Conservation (phyloP, 2,888 invertebrate genomes). For the Trachelus stipa region DNA sequence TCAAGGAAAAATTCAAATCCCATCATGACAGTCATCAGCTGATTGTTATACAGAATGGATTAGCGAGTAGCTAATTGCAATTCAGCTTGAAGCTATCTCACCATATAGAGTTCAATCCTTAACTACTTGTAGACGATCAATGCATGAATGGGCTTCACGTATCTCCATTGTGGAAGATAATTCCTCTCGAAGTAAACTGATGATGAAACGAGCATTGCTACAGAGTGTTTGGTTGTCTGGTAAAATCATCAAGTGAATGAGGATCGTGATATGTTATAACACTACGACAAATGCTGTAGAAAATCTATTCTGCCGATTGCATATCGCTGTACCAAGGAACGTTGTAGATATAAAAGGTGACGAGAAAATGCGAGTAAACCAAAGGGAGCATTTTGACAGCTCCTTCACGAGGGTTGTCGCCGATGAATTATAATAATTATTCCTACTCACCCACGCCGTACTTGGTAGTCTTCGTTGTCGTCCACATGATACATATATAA, state of each 20-base stretch:
- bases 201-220: neutral
- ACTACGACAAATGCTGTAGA: neutral
- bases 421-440: conserved; percentile 14
- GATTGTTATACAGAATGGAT: neutral
- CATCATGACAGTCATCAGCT: neutral
- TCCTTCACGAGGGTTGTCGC: conserved; percentile 30
- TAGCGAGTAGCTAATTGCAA: conserved; percentile 30
- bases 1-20: neutral
- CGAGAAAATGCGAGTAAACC: neutral
- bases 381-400: conserved; percentile 39
- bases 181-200: neutral
- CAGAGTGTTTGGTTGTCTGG: conserved; percentile 12
- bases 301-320: neutral
- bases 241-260: conserved; percentile 18
- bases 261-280: neutral
- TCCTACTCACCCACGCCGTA: conserved; percentile 78
- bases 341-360: neutral
- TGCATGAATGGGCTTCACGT: conserved; percentile 60
- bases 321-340: neutral
- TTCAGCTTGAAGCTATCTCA: conserved; percentile 32
- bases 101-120: conserved; percentile 42
- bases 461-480: conserved; percentile 79
- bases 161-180: conserved; percentile 3
- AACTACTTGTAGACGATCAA: conserved; percentile 55
- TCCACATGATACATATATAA: conserved; percentile 72